These are phyloP conservation scores for Trogon melanurus DNA, from an alignment of 2,113 vertebrate species.

Conservation along the genomic window DNA sequence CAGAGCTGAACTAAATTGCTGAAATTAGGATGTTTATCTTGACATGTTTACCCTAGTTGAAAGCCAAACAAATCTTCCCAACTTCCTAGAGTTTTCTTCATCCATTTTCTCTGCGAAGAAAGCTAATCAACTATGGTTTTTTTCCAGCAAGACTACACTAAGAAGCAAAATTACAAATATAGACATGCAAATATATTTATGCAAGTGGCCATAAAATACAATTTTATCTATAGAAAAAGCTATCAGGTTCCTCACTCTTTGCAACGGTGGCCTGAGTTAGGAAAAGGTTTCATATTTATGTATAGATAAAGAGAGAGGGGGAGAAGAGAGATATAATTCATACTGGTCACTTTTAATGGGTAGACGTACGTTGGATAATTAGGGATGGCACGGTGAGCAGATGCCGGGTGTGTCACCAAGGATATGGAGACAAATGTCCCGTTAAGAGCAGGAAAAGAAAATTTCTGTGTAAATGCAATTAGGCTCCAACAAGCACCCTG, in stretches of 20 bases:
- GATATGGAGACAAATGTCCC: not conserved
- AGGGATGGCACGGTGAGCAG: not conserved
- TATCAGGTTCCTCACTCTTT: not conserved
- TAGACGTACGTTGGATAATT: not conserved
- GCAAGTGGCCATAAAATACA: not conserved
- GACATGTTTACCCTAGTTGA: slow-evolving; percentile 26
- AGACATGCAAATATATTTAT: not conserved
- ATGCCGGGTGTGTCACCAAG: not conserved
- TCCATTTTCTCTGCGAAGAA: not conserved
- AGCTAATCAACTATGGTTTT: not conserved
- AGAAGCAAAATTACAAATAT: not conserved
- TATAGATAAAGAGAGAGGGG: not conserved
- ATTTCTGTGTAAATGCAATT: not conserved
- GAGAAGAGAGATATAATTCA: not conserved
- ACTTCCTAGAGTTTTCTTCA: not conserved
- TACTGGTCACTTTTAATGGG: not conserved
- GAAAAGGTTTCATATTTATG: not conserved
- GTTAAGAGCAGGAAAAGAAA: not conserved
- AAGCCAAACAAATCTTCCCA: slow-evolving; percentile 24
- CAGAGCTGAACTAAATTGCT: slow-evolving; percentile 43
- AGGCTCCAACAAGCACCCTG: not conserved
- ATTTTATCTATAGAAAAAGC: not conserved
- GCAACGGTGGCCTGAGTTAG: not conserved
- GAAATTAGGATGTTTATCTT: slow-evolving; percentile 37
- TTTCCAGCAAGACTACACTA: not conserved